A percentile compares a stretch with the other conserved stretches of the same genome.
Conservation (phyloP, 2,113 vertebrate species). For the Diphyllodes magnificus region DNA sequence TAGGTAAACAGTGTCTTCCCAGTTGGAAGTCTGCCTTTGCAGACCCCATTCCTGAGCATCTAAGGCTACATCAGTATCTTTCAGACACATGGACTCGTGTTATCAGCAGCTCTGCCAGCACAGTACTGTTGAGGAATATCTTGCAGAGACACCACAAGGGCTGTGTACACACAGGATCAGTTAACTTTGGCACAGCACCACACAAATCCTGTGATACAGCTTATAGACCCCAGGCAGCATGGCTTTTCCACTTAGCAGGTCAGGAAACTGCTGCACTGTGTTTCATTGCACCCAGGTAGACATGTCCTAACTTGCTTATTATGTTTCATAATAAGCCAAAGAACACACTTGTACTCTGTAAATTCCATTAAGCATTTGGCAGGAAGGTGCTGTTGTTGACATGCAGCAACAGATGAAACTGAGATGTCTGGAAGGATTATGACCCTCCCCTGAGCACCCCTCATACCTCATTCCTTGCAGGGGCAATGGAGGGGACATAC, state of each 20-base stretch:
- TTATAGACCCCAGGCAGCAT: background rate
- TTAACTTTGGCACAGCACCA: background rate
- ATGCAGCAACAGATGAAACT: background rate
- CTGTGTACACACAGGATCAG: rapidly evolving
- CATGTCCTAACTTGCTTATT: slow-evolving; percentile 4
- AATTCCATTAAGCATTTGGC: slow-evolving; percentile 4
- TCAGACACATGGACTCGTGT: background rate
- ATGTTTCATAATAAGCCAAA: slow-evolving; percentile 22
- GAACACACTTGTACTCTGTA: background rate
- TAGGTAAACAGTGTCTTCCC: background rate
- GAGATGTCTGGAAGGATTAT: background rate
- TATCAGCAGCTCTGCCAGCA: background rate
- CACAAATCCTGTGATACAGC: rapidly evolving
- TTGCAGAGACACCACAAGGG: background rate
- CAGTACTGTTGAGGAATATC: background rate
- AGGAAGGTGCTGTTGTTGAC: background rate
- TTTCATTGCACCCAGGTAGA: background rate
- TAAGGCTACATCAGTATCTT: background rate
- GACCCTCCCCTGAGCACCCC: background rate
- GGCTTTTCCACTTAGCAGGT: background rate
- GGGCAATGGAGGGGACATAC: rapidly evolving
- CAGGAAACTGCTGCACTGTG: background rate
- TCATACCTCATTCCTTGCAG: background rate
- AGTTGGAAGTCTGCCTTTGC: background rate
- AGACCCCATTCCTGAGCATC: background rate